Evolutionary conservation across 2,888 invertebrate genomes (phyloP), one percentile per base, ranked within the genome.

Genomic region (Ectobius pallidus): DNA sequence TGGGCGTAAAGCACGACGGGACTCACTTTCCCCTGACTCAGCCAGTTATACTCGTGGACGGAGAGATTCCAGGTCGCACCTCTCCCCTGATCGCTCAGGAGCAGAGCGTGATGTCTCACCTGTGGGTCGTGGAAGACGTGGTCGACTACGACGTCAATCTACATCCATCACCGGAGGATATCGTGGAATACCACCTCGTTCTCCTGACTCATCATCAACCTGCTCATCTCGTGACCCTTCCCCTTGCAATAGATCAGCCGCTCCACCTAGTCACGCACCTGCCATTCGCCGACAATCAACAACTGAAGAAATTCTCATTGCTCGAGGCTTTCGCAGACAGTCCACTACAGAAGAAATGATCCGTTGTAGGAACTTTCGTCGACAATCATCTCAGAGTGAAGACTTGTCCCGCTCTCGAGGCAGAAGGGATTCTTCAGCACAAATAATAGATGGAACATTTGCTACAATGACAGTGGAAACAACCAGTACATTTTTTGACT

Each of bases 341-440:
- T 94, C 94, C 3, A 96, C 96, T 9, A 95, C 95, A 0, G 95
- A 96, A 80, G 96, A 96, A 83, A 95, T 95, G 93, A 95, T 95
- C 74, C 87, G 95, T 11, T 95, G 95, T 80, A 87, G 95, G 39
- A 96, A 96, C 82, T 96, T 95, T 81, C 88, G 95, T n/a, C 87
- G 95, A 20, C 94, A 94, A 82, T 93, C 93, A 79, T 95, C 94
- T 0, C 95, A 95, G 82, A 94, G 94, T 79, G 95, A 95, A 79
- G 94, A 94, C 39, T 75, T 80, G 78, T 80, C 81, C 22, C 80
- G 82, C 58, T 88, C 81, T 75, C 86, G 92, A 20, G 93, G 93
- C 0, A 86, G 93, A 1, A 85, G 93, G 14, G 95, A 96, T 81
- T 95, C 95, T 1, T 91, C 92, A 58, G 94, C 95, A 0, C 96